Conservation (phyloP, 2,888 invertebrate genomes). For the Herminia tarsipennalis region DNA sequence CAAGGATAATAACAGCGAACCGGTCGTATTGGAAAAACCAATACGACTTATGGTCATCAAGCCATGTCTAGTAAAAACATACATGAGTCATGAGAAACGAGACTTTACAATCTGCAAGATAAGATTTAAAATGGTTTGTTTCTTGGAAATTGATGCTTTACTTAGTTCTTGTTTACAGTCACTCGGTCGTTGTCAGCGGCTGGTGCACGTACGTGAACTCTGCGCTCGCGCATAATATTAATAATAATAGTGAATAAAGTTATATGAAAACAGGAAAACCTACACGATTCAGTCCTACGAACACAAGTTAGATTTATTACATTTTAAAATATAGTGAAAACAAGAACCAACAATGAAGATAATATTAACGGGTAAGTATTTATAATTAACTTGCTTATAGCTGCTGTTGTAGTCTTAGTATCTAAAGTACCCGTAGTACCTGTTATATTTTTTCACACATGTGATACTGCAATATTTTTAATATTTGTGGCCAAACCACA, state of each 20-base stretch:
- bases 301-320: too few relatives aligned
- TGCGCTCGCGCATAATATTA: conserved; percentile 11
- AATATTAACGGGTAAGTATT: conserved; percentile 29
- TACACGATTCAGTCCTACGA: too few relatives aligned
- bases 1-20: conserved; percentile 38
- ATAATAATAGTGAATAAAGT: conserved; percentile 21
- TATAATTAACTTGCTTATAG: not conserved
- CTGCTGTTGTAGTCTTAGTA: too few relatives aligned
- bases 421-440: too few relatives aligned
- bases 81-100: conserved; percentile 10
- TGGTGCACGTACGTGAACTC: conserved; percentile 29
- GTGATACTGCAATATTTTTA: too few relatives aligned
- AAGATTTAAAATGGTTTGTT: conserved; percentile 16
- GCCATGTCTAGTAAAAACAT: conserved; percentile 3
- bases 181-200: conserved; percentile 31
- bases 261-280: conserved; percentile 12
- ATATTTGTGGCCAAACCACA: too few relatives aligned
- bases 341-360: conserved; percentile 19
- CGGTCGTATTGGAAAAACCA: conserved; percentile 42
- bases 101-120: conserved; percentile 5
- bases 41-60: conserved; percentile 13
- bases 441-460: too few relatives aligned
- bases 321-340: not conserved
- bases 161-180: conserved; percentile 48
- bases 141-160: not conserved